Percentiles rank a stretch among this genome's conserved stretches.
These are phyloP conservation scores for Pantherophis guttatus DNA, from an alignment of 2,113 vertebrate species.

Conservation along the genomic window DNA sequence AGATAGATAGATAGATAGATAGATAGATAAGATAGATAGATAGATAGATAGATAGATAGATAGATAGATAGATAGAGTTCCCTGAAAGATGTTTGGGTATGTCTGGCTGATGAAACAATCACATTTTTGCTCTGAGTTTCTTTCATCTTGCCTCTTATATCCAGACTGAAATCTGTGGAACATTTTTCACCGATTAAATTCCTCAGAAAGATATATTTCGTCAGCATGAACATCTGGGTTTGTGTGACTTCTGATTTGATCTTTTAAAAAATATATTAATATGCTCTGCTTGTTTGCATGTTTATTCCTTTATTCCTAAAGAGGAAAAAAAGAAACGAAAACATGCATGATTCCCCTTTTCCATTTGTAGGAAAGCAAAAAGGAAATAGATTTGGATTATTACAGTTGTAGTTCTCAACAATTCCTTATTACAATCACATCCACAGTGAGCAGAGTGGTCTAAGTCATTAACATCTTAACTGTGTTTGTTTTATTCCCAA, in stretches of 20 bases:
- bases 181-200: not conserved
- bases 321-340: not conserved
- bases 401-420: conserved; percentile 10
- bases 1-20: not conserved
- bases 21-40: not conserved
- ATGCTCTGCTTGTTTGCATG: not conserved
- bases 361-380: conserved; percentile 10
- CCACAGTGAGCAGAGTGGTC: not conserved
- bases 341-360: conserved; percentile 3
- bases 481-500: conserved; percentile 11
- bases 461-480: not conserved
- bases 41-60: not conserved
- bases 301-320: conserved; percentile 3
- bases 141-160: not conserved
- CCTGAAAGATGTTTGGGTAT: not conserved
- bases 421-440: conserved; percentile 2
- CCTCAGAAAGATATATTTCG: not conserved
- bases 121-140: not conserved
- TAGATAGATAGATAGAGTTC: not conserved
- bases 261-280: conserved; percentile 22
- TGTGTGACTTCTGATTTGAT: conserved; percentile 12
- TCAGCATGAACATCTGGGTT: conserved; percentile 7
- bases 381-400: conserved; percentile 18
- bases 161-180: not conserved
- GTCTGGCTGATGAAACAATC: not conserved